phyloP scores from a whole-genome alignment of 2,888 invertebrate genomes.

The Acanthosoma haemorrhoidale region DNA sequence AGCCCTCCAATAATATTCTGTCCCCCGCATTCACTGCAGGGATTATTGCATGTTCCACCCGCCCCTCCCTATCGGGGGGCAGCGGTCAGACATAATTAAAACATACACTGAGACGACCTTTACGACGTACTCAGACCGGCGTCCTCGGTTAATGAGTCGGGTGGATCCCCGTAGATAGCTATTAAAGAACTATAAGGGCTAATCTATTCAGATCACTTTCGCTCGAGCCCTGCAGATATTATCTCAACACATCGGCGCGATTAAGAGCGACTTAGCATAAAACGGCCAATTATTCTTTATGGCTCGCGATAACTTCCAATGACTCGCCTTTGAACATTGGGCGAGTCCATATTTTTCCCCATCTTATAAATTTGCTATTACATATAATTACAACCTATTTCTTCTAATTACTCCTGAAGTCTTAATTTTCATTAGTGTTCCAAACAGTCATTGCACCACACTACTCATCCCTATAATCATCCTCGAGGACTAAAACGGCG shows the following conservation, averaged over 20 bases:
- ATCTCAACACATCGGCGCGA: background rate
- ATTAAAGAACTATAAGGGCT: background rate
- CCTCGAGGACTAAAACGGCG: too few species aligned
- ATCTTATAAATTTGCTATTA: too few species aligned
- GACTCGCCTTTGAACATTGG: too few species aligned
- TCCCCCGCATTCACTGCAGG: background rate
- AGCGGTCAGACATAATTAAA: background rate
- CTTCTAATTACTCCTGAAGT: too few species aligned
- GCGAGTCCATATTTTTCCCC: too few species aligned
- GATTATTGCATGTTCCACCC: background rate
- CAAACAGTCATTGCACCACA: too few species aligned
- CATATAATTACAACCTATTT: too few species aligned
- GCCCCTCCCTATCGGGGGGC: too few species aligned
- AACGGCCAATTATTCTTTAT: background rate
- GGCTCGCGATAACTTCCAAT: too few species aligned
- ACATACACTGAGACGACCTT: background rate
- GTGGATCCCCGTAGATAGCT: background rate
- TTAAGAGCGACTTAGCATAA: background rate
- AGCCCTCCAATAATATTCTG: too few species aligned
- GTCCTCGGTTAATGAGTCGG: background rate
- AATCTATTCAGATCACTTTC: background rate
- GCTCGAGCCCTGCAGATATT: background rate
- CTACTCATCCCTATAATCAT: too few species aligned
- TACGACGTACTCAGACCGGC: background rate
- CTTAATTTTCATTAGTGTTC: too few species aligned